Evolutionary conservation across 1,140 invertebrate genomes (phyloP), one percentile per base, ranked within the genome.

Genomic region (Trialeurodes vaporariorum): DNA sequence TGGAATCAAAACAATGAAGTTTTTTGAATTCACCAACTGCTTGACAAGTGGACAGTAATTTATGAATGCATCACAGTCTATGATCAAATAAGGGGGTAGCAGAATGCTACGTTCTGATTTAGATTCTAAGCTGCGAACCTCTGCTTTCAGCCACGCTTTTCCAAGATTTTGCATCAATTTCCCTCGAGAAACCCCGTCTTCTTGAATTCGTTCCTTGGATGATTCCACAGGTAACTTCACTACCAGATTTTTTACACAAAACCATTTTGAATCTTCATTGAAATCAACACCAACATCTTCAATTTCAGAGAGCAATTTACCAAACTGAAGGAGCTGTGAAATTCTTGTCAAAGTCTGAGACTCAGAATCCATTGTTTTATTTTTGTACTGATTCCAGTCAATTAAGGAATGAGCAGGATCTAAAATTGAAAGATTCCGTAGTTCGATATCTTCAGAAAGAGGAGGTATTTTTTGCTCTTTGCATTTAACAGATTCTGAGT

Each of bases 1-100:
- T 2, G 92, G 91, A 70, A 94, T 86, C 24, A 94, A 80, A 27
- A 93, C 81, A 67, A 94, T 87, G 74, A 92, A 91, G 72, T 88
- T 87, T 67, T 86, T 87, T 0, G 86, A 83, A 72, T 82, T 81
- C 2, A 92, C 84, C 34, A 96, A 78, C 71, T 90, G 87, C 74
- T 91, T 93, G 23, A 95, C 83, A 59, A 87, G 81, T 25, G 84
- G 81, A 65, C 88, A 86, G 73, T 88, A 84, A 68, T 87, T 83
- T 64, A 86, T 86, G 22, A 92, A 80, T 24, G 85, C 85, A 68
- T 87, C 84, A 11, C 86, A 81, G 76, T 92, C 89, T 1, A 88
- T 80, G 9, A 92, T 87, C 26, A 92, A 77, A 76, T 89, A 92
- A 0, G 89, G 88, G 0, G 88, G 88, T 70, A 90, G 81, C 34